Conservation (phyloP, 2,888 invertebrate species). For the Exocentrus adspersus region DNA sequence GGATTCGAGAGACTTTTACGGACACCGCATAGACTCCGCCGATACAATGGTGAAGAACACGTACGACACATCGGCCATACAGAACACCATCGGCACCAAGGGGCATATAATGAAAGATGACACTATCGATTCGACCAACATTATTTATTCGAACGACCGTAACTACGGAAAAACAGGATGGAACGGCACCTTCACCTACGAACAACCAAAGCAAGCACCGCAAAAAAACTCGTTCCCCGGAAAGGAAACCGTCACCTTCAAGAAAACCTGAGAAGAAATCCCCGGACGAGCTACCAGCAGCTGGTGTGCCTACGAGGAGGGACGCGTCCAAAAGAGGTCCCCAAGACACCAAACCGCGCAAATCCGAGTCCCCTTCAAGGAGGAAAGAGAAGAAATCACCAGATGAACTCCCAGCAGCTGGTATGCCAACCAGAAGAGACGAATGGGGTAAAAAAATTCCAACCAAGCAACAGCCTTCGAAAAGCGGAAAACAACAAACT, state of each 20-base stretch:
- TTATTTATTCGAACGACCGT: constrained; percentile 60
- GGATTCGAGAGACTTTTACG: constrained; percentile 58
- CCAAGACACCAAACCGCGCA: neutral
- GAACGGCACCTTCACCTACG: constrained; percentile 61
- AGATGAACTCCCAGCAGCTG: constrained; percentile 17
- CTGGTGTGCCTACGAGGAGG: constrained; percentile 29
- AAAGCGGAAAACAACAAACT: constrained; percentile 16
- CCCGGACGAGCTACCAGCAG: constrained; percentile 36
- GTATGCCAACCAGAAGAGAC: constrained; percentile 8
- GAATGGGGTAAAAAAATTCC: constrained; percentile 14
- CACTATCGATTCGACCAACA: constrained; percentile 62
- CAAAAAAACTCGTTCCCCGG: constrained; percentile 19
- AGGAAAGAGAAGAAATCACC: constrained; percentile 7
- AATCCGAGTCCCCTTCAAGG: constrained; percentile 8
- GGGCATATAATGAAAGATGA: constrained; percentile 65
- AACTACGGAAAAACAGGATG: constrained; percentile 62
- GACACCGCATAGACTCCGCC: constrained; percentile 55
- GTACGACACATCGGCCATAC: constrained; percentile 59
- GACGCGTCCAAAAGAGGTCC: neutral
- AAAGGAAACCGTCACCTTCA: constrained; percentile 26
- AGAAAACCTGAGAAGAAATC: constrained; percentile 20
- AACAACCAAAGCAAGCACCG: constrained; percentile 46
- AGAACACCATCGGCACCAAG: constrained; percentile 60
- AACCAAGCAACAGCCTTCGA: constrained; percentile 23
- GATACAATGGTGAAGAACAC: constrained; percentile 56